Evolutionary conservation across 1,140 invertebrate genomes (phyloP).

Genomic region (Drosophila burlai): DNA sequence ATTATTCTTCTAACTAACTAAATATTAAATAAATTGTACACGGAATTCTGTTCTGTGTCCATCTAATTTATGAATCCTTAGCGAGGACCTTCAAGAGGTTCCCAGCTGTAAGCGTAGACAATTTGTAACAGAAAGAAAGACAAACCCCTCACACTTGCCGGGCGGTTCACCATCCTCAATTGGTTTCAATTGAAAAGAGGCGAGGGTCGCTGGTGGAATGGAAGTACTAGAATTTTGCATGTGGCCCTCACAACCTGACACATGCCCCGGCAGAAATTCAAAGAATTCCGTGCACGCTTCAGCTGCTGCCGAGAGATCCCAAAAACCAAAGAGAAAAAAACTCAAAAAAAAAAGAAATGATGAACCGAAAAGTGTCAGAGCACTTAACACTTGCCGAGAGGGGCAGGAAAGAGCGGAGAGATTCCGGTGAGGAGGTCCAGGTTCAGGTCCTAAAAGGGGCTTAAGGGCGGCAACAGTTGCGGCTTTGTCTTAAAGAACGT

Average conservation of each 20-base stretch:
- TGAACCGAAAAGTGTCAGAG: conserved; percentile 62
- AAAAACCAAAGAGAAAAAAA: conserved; percentile 1
- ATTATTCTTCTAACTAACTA: background rate
- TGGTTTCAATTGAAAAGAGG: conserved; percentile 45
- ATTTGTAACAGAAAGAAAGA: conserved; percentile 49
- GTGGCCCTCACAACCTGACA: conserved; percentile 50
- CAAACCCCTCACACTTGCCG: conserved; percentile 40
- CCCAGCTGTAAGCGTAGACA: conserved; percentile 57
- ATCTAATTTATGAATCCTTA: background rate
- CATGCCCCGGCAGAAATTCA: conserved; percentile 63
- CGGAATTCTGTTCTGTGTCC: too few relatives aligned
- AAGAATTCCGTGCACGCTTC: conserved; percentile 62
- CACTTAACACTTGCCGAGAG: conserved; percentile 66
- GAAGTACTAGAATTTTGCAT: conserved; percentile 54
- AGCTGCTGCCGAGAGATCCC: conserved; percentile 14
- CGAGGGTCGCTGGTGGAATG: conserved; percentile 4
- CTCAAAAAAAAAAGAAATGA: conserved; percentile 11
- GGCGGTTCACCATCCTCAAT: conserved; percentile 38
- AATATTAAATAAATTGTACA: background rate
- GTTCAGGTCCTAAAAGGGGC: conserved; percentile 54
- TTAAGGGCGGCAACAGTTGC: conserved; percentile 61
- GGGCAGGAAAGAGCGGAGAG: conserved; percentile 19
- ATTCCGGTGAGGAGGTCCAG: conserved; percentile 15
- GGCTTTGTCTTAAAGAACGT: conserved; percentile 26
- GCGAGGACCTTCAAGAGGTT: background rate